These are phyloP conservation scores for Notodonta ziczac DNA, from an alignment of 2,888 invertebrate genomes.

Conservation along the genomic window DNA sequence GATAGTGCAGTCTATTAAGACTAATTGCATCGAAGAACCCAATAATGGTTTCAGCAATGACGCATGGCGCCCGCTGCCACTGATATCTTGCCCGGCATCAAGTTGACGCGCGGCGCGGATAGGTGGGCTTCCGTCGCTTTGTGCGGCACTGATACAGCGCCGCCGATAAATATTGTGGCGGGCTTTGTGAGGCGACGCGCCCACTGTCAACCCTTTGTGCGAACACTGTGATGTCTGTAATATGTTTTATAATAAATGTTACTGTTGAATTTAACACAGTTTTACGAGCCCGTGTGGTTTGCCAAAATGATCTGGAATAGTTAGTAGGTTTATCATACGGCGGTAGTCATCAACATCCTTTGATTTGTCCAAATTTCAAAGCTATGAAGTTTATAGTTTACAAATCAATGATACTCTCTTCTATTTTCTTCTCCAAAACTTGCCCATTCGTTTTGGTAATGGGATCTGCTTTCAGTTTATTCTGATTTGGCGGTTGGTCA, in stretches of 20 bases:
- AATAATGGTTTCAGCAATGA: too few species aligned
- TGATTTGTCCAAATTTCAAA: too few species aligned
- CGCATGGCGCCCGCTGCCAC: slow-evolving; percentile 34
- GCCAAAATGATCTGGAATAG: background rate
- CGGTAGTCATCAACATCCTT: background rate
- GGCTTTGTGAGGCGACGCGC: slow-evolving; percentile 58
- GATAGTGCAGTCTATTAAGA: too few species aligned
- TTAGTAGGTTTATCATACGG: background rate
- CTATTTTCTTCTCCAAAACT: too few species aligned
- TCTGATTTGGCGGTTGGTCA: too few species aligned
- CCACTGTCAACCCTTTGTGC: slow-evolving; percentile 31
- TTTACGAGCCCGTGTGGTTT: background rate
- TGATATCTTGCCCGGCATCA: slow-evolving; percentile 19
- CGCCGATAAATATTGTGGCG: slow-evolving; percentile 83
- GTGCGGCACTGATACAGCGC: slow-evolving; percentile 77
- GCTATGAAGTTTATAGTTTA: too few species aligned
- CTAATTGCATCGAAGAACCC: too few species aligned
- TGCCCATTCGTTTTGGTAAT: too few species aligned
- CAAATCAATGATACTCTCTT: too few species aligned
- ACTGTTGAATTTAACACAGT: background rate
- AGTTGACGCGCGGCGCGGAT: slow-evolving; percentile 53
- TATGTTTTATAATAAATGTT: slow-evolving; percentile 5
- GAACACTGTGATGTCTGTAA: slow-evolving; percentile 15
- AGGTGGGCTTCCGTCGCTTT: slow-evolving; percentile 80
- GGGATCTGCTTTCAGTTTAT: too few species aligned